These are phyloP conservation scores for Andrena trimmerana DNA, from an alignment of 2,888 invertebrate species.

Conservation along the genomic window DNA sequence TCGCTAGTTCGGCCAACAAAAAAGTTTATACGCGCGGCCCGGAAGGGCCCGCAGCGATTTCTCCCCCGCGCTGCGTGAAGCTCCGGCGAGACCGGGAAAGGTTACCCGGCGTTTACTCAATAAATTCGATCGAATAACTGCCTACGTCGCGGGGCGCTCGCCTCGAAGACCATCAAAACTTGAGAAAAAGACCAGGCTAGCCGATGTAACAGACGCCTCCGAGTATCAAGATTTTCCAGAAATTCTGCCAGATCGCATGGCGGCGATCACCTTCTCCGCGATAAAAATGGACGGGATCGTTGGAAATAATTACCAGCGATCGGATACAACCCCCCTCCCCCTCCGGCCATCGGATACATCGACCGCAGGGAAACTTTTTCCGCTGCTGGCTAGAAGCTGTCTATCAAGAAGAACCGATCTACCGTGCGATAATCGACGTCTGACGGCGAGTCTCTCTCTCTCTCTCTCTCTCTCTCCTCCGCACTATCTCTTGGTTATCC, in stretches of 20 bases:
- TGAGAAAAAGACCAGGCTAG: too few relatives aligned
- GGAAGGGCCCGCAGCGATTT: constrained; percentile 41
- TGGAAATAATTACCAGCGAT: constrained; percentile 73
- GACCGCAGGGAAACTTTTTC: constrained; percentile 44
- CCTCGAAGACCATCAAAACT: background rate
- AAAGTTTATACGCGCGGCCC: constrained; percentile 53
- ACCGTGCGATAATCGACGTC: constrained; percentile 55
- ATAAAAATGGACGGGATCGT: constrained; percentile 27
- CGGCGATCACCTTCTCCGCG: background rate
- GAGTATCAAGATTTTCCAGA: background rate
- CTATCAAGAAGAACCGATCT: constrained; percentile 37
- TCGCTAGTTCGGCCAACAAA: constrained; percentile 44
- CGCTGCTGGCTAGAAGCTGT: background rate
- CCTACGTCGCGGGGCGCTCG: background rate
- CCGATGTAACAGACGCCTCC: too few relatives aligned
- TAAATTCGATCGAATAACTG: constrained; percentile 18
- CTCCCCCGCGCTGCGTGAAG: constrained; percentile 4
- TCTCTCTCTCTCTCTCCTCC: background rate
- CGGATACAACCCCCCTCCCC: constrained; percentile 54
- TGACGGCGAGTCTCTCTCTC: constrained; percentile 7
- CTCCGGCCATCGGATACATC: constrained; percentile 19
- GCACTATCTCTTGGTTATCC: constrained; percentile 33
- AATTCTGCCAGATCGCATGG: background rate
- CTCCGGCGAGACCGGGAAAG: background rate
- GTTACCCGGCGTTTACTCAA: constrained; percentile 5